Evolutionary conservation across 1,140 invertebrate species (phyloP).

Genomic region (Drosophila pectinifera): DNA sequence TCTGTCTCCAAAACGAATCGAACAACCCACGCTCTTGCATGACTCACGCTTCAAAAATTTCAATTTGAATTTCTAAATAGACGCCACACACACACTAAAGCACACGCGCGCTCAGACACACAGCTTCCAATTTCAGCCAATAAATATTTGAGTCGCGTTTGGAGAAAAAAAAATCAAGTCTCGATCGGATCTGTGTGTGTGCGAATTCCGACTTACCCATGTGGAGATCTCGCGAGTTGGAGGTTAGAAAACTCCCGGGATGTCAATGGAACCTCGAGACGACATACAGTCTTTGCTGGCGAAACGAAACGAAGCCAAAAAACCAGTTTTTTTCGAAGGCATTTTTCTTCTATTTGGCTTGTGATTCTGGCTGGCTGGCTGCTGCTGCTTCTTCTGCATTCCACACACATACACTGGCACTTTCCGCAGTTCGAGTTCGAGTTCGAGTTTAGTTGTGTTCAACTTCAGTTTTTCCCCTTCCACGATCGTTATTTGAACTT

Average conservation of each 20-base stretch:
- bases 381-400: slow-evolving; percentile 66
- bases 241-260: slow-evolving; percentile 68
- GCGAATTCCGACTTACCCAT: slow-evolving; percentile 73
- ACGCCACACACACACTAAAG: slow-evolving; percentile 55
- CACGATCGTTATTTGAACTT: slow-evolving; percentile 75
- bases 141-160: slow-evolving; percentile 67
- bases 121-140: slow-evolving; percentile 81
- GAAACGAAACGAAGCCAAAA: slow-evolving; percentile 25
- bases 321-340: slow-evolving; percentile 65
- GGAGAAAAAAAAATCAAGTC: slow-evolving; percentile 42
- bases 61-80: slow-evolving; percentile 83
- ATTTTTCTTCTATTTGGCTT: slow-evolving; percentile 67
- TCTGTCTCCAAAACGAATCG: slow-evolving; percentile 12
- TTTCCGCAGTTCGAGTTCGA: slow-evolving; percentile 44
- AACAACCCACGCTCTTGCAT: slow-evolving; percentile 68
- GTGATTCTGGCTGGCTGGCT: slow-evolving; percentile 38
- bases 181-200: slow-evolving; percentile 43
- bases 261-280: slow-evolving; percentile 69
- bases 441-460: slow-evolving; percentile 62
- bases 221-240: slow-evolving; percentile 44
- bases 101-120: slow-evolving; percentile 17
- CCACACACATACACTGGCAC: slow-evolving; percentile 60
- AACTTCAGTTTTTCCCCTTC: slow-evolving; percentile 65
- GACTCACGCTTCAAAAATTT: slow-evolving; percentile 76
- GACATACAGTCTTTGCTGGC: slow-evolving; percentile 69